Conservation (phyloP, 2,797 vertebrate species). For the Nyctalus aviator region DNA sequence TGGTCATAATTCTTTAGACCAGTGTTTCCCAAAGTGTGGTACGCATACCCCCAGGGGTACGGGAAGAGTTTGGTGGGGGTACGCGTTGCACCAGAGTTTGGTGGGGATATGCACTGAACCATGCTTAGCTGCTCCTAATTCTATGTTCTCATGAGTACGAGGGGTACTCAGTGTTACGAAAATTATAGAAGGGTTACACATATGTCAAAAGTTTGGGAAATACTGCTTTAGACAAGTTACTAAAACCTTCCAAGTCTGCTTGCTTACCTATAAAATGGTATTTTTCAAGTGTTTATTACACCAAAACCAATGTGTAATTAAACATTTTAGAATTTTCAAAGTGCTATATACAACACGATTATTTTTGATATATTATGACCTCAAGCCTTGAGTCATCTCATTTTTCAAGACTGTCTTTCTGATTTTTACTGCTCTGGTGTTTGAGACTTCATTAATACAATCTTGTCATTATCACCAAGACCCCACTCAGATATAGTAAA, state of each 20-base stretch:
- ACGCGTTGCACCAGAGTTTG: too few relatives aligned
- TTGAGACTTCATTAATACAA: neutral
- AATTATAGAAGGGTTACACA: too few relatives aligned
- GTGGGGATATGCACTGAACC: too few relatives aligned
- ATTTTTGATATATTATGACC: neutral
- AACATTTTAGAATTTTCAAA: slow-evolving; percentile 9
- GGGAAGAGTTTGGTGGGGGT: too few relatives aligned
- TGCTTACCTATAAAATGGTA: neutral
- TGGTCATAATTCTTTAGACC: neutral
- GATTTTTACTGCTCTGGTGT: neutral
- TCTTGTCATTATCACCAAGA: neutral
- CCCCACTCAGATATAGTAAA: neutral
- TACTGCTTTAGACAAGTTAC: neutral
- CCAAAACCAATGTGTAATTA: neutral
- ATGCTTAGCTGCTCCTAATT: too few relatives aligned
- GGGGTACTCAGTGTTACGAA: too few relatives aligned
- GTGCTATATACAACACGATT: neutral
- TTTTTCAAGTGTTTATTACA: neutral
- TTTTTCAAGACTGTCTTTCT: neutral
- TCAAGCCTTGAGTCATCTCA: neutral
- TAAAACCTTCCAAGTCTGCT: neutral
- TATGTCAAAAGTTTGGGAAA: too few relatives aligned
- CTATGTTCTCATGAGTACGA: too few relatives aligned
- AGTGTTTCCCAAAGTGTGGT: neutral
- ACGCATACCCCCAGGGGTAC: too few relatives aligned